A percentile compares a stretch with the other conserved stretches of the same genome.
These are phyloP conservation scores for Melanotaenia boesemani DNA, from an alignment of 2,797 vertebrate species.

Conservation along the genomic window DNA sequence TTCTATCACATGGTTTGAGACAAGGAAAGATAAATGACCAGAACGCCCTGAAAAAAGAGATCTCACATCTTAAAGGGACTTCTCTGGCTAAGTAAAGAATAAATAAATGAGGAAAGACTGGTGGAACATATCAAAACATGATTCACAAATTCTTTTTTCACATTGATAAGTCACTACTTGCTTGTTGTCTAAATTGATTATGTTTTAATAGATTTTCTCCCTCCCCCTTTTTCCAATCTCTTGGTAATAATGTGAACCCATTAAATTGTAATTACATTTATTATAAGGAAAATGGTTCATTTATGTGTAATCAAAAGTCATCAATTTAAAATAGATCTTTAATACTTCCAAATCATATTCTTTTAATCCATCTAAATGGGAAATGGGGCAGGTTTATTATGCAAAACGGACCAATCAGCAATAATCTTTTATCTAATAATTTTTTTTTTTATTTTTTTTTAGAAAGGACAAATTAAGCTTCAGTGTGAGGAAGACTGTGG, in stretches of 20 bases:
- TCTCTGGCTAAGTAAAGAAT: neutral
- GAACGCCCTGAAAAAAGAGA: neutral
- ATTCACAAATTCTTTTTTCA: neutral
- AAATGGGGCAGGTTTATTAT: conserved; percentile 71
- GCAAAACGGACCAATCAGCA: conserved; percentile 61
- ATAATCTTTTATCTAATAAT: conserved; percentile 35
- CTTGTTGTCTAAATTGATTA: neutral
- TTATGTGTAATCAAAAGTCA: conserved; percentile 49
- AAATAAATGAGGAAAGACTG: neutral
- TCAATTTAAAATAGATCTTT: conserved; percentile 74
- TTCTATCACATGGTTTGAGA: neutral
- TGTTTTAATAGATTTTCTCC: neutral
- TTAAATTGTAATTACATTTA: conserved; percentile 54
- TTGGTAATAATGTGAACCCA: conserved; percentile 3
- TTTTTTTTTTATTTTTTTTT: conserved; percentile 43
- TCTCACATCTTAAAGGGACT: neutral
- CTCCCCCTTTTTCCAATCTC: conserved; percentile 6
- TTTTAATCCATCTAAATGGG: conserved; percentile 46
- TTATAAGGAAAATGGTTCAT: conserved; percentile 42
- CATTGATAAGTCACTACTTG: neutral
- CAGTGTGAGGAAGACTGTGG: conserved; percentile 44
- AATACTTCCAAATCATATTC: conserved; percentile 59
- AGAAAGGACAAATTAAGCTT: conserved; percentile 30
- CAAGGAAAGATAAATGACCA: neutral
- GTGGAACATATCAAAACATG: neutral